Conservation (phyloP, 2,113 vertebrate genomes). For the Odontesthes bonariensis region DNA sequence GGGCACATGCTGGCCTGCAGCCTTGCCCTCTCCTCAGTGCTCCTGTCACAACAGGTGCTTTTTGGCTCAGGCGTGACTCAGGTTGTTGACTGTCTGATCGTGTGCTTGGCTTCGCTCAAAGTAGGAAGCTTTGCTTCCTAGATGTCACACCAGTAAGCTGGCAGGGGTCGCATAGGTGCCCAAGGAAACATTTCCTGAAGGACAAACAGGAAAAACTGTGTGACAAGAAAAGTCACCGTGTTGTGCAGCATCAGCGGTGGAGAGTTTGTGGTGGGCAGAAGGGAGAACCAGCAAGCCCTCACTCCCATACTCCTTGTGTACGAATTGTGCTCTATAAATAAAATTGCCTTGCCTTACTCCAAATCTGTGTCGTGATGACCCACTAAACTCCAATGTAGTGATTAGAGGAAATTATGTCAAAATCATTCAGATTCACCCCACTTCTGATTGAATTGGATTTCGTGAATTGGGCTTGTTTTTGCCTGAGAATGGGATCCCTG, state of each 20-base stretch:
- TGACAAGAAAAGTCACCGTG: background rate
- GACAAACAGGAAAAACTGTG: conserved; percentile 7
- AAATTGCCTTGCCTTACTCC: too few species aligned
- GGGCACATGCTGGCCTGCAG: conserved; percentile 32
- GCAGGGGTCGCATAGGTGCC: background rate
- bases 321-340: too few species aligned
- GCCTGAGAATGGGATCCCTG: background rate
- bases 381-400: conserved; percentile 46
- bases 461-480: background rate
- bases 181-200: background rate
- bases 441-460: background rate
- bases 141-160: background rate
- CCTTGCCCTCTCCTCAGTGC: conserved; percentile 8
- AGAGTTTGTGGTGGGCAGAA: conserved; percentile 34
- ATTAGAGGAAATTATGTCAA: conserved; percentile 19
- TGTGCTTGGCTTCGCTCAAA: background rate
- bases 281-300: background rate
- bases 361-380: conserved; percentile 54
- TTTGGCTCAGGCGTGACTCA: conserved; percentile 14
- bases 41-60: conserved; percentile 14
- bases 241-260: conserved; percentile 3
- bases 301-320: conserved; percentile 40
- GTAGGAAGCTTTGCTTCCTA: background rate
- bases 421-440: background rate
- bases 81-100: background rate